Base-by-base conservation (phyloP, 2,888 invertebrate species). In the Drosophila sordidula region DNA sequence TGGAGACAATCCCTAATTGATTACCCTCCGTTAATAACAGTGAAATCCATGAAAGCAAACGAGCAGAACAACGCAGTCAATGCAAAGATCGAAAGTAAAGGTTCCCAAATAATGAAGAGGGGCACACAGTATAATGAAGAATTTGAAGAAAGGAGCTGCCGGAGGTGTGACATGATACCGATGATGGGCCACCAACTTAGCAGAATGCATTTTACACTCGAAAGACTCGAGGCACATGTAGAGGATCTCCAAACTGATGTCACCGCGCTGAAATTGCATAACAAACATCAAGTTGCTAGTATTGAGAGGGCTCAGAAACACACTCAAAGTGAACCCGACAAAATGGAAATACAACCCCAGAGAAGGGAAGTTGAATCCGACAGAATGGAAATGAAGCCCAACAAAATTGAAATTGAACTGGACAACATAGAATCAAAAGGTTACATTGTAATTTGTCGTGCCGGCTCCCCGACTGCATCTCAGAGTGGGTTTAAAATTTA, bases 131-230 rank as follows among this genome's bases (percentile, higher is more conserved):
- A 2, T 8, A 16, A 4, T 3, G 14, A 26, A 0, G 36, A 36
- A 11, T 6, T 2, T 3, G 14, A 26, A 32, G 16, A 47, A 26
- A 1, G 26, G 18, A 12, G 12, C 16, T 34, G 14, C 12, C 16
- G 11, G 1, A 62, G 39, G n/a, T 47, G 47, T 25, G 46, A 41
- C 1, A 18, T n/a, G 3, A 34, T 62, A 6, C 47, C 47, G 6
- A 25, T 4, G 4, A 0, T 63, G 8, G 16, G 32, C 4, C 11
- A 9, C 6, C 16, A 47, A 41, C 3, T 63, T 1, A 32, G 12
- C 9, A 34, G 16, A 49, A 41, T 62, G 0, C 14, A 11, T 9
- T 22, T 5, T 8, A 26, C 34, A 18, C 18, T 64, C 8, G 16
- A 39, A 2, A n/a, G 6, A 14, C 44, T 67, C 8, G 34, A 65